Evolutionary conservation across 2,113 vertebrate species (phyloP), one percentile per base, ranked within the genome.

Genomic region (Eulemur macaco): DNA sequence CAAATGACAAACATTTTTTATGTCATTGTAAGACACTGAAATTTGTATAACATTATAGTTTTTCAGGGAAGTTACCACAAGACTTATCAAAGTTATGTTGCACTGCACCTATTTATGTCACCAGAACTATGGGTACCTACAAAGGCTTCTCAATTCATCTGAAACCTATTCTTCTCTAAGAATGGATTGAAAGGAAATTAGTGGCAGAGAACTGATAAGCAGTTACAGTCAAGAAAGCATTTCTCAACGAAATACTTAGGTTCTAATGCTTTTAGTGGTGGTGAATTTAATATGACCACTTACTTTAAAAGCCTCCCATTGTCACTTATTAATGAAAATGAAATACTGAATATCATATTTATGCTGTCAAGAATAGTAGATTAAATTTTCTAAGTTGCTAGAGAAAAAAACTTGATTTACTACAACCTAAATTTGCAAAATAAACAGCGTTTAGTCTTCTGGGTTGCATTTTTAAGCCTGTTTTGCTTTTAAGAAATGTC

Each of bases 261-360:
- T 97, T 98, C 93, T 84, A 97, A 95, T 95, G 96, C 96, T 98
- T 98, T 98, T 97, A 98, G 97, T 97, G 95, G 96, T 98, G 91
- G 96, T 98, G 83, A 98, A 98, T 98, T 98, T 98, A 98, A 98
- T 98, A 98, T 97, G 97, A 98, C 98, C 97, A 98, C 94, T 98
- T 98, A 98, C 95, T 98, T 98, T 98, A 98, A 98, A 98, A 98
- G 98, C 97, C 96, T 98, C 96, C 94, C 92, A 90, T 94, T 98
- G 97, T 98, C 97, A 97, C 97, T 98, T 98, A 87, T 96, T 98
- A 97, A 96, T 97, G 86, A 96, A 96, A 96, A 95, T 95, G 84
- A 98, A 98, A 97, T 97, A 96, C 97, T 98, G 89, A 94, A 98
- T 98, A 95, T 98, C 97, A 97, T 97, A 98, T 97, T 90, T 34